Evolutionary conservation across 2,888 invertebrate species (phyloP).

Genomic region (Anthrax anthrax): DNA sequence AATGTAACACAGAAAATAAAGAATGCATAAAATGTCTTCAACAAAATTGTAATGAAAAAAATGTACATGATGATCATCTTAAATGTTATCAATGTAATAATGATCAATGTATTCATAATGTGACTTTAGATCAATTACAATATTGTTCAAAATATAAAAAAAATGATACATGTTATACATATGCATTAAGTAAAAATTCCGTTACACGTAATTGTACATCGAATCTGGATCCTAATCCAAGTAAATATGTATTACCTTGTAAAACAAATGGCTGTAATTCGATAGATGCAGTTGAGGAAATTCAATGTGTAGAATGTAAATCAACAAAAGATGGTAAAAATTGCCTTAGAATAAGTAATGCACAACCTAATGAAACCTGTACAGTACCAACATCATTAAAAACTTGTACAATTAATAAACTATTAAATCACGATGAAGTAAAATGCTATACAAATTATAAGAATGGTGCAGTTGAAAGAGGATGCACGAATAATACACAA

Average conservation of each 20-base stretch:
- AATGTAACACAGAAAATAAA: no score
- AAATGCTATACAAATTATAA: background rate
- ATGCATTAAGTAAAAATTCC: constrained; percentile 13
- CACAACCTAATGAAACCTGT: no score
- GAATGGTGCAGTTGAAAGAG: background rate
- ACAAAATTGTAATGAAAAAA: background rate
- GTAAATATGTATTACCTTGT: constrained; percentile 4
- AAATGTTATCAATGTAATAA: constrained; percentile 2
- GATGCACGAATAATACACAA: background rate
- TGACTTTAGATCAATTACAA: background rate
- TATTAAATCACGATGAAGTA: background rate
- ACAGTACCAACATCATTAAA: no score
- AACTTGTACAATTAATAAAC: background rate
- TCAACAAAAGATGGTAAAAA: background rate
- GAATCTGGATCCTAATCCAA: constrained; percentile 15
- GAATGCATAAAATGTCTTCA: background rate
- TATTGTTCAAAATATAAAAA: background rate
- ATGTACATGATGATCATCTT: background rate
- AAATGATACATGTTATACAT: background rate
- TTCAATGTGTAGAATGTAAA: background rate
- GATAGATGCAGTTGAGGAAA: background rate
- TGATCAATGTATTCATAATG: background rate
- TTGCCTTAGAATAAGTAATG: background rate
- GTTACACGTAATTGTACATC: constrained; percentile 21
- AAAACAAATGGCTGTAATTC: background rate